A percentile compares a stretch with the other conserved stretches of the same genome.
Evolutionary conservation across 2,113 vertebrate species (phyloP).

Genomic region (Apodemus sylvaticus): DNA sequence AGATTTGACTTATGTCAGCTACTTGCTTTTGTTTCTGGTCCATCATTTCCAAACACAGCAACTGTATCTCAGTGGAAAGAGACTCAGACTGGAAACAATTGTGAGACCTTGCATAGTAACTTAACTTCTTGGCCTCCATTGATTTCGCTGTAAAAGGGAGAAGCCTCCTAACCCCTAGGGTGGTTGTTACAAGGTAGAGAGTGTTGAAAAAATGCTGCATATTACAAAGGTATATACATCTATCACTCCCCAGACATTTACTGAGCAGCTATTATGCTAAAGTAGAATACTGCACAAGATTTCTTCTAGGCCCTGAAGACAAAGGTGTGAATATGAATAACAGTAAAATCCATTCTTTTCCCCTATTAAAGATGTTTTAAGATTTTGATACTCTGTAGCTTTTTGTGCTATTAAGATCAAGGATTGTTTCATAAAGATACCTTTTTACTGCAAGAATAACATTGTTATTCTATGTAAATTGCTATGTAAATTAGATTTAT

Average conservation of each 20-base stretch:
- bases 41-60: conserved; percentile 55
- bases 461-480: too few relatives aligned
- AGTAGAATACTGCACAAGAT: neutral
- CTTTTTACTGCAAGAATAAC: conserved; percentile 49
- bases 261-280: neutral
- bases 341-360: conserved; percentile 23
- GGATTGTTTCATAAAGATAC: conserved; percentile 5
- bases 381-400: neutral
- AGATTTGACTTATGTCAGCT: neutral
- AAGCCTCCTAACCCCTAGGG: conserved; percentile 22
- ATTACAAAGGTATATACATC: conserved; percentile 36
- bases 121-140: conserved; percentile 54
- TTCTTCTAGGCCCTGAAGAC: conserved; percentile 16
- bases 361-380: neutral
- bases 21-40: conserved; percentile 59
- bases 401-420: conserved; percentile 37
- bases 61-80: conserved; percentile 34
- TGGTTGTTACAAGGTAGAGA: conserved; percentile 1
- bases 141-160: conserved; percentile 51
- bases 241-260: neutral
- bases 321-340: conserved; percentile 33
- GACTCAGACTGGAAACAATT: neutral
- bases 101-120: conserved; percentile 29
- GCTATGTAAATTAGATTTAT: conserved; percentile 49
- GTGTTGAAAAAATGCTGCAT: conserved; percentile 23